Percentiles rank a stretch among this genome's conserved stretches.
phyloP scores from a whole-genome alignment of 2,888 invertebrate species.

The Yponomeuta cagnagella region DNA sequence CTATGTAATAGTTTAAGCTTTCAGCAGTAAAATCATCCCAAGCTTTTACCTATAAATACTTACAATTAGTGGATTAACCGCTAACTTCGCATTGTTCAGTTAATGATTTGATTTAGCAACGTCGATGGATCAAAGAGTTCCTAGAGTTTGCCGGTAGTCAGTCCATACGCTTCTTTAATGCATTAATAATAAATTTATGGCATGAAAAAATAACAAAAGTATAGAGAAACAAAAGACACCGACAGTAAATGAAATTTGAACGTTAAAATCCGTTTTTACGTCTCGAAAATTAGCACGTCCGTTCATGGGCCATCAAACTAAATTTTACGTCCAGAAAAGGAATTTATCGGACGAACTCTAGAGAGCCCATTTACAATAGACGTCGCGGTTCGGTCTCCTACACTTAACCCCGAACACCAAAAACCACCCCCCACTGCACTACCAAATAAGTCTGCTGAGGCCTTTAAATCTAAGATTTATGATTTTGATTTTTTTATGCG shows the following conservation, averaged over 20 bases:
- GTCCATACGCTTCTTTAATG: not conserved
- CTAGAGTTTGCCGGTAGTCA: not conserved
- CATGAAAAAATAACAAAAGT: not conserved
- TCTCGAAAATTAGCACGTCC: slow-evolving; percentile 10
- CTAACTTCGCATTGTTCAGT: no score
- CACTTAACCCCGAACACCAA: not conserved
- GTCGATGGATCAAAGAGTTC: not conserved
- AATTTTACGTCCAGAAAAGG: slow-evolving; percentile 1
- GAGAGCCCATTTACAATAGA: not conserved
- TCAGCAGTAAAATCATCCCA: no score
- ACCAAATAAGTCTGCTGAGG: no score
- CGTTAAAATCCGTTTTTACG: slow-evolving; percentile 4
- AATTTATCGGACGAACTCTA: not conserved
- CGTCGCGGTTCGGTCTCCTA: not conserved
- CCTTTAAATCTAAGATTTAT: no score
- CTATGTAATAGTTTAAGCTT: no score
- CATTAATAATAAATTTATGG: not conserved
- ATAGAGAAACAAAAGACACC: not conserved
- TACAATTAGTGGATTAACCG: no score
- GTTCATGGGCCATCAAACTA: slow-evolving; percentile 13
- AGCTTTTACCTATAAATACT: no score
- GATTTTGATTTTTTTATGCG: no score
- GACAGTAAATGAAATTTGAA: not conserved
- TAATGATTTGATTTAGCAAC: no score
- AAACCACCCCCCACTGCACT: no score